Conservation (phyloP, 1,140 invertebrate species). For the Orius laevigatus region DNA sequence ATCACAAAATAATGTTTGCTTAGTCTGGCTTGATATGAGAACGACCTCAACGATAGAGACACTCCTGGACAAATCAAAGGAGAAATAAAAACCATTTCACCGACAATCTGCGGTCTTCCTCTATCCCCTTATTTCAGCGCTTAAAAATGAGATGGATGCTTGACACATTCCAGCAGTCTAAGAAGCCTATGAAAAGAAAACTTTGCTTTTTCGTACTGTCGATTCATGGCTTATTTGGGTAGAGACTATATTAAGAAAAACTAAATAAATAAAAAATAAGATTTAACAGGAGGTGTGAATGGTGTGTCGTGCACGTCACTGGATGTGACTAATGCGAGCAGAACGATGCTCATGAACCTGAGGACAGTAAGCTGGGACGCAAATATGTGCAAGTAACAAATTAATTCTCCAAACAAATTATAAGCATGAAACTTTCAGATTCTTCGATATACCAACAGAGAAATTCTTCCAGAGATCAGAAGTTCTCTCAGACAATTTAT, state of each 20-base stretch:
- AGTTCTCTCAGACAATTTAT: constrained; percentile 81
- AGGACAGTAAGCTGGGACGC: constrained; percentile 75
- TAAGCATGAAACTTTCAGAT: constrained; percentile 46
- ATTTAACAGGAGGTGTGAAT: constrained; percentile 70
- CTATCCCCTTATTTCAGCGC: constrained; percentile 95
- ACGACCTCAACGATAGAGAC: constrained; percentile 71
- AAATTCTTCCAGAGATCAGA: constrained; percentile 72
- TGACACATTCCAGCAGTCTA: constrained; percentile 66
- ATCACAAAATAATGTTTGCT: constrained; percentile 17
- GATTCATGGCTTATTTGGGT: constrained; percentile 96
- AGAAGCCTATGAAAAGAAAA: constrained; percentile 54
- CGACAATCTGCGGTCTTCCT: constrained; percentile 65
- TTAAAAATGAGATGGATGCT: constrained; percentile 85
- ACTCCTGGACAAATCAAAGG: constrained; percentile 53
- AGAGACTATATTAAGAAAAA: constrained; percentile 25
- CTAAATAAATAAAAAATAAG: constrained; percentile 36
- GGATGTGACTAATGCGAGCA: constrained; percentile 92
- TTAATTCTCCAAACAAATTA: not conserved
- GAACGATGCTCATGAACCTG: constrained; percentile 93
- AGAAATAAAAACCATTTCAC: constrained; percentile 55
- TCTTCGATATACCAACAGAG: constrained; percentile 77
- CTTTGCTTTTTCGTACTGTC: constrained; percentile 81
- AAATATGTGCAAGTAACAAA: constrained; percentile 43
- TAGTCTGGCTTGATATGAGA: constrained; percentile 74
- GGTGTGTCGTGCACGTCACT: constrained; percentile 81